Evolutionary conservation across 2,113 vertebrate species (phyloP).

Genomic region (Vanacampus margaritifer): DNA sequence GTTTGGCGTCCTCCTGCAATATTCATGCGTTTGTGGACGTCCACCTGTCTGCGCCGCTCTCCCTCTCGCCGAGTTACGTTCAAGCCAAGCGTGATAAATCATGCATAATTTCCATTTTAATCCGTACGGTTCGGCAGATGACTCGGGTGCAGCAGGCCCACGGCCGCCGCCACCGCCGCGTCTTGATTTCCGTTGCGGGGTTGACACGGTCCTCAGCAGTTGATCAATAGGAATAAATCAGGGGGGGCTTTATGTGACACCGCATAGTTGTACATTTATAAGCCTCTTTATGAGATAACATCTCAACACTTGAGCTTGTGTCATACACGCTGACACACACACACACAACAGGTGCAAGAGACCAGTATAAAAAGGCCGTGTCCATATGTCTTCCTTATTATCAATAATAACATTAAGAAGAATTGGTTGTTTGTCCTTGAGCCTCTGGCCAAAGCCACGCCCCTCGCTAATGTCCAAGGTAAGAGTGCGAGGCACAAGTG

Average conservation of each 20-base stretch:
- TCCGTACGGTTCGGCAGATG: constrained; percentile 42
- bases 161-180: constrained; percentile 45
- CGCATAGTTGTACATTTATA: constrained; percentile 76
- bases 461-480: no score
- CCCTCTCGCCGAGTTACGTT: constrained; percentile 44
- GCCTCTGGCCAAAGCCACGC: no score
- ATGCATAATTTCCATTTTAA: constrained; percentile 67
- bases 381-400: neutral
- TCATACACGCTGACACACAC: constrained; percentile 50
- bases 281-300: constrained; percentile 76
- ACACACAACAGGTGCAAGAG: constrained; percentile 1
- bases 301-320: constrained; percentile 69
- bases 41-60: constrained; percentile 43
- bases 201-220: constrained; percentile 62
- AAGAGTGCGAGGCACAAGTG: no score
- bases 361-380: neutral
- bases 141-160: constrained; percentile 44
- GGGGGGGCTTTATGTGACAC: constrained; percentile 68
- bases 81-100: constrained; percentile 57
- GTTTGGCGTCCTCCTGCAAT: constrained; percentile 46
- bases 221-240: constrained; percentile 80
- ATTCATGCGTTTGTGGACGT: constrained; percentile 44
- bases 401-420: neutral
- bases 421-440: no score
- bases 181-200: constrained; percentile 74